These are phyloP conservation scores for Drosophila sp. DNA, from an alignment of 1,140 invertebrate genomes.

Conservation along the genomic window DNA sequence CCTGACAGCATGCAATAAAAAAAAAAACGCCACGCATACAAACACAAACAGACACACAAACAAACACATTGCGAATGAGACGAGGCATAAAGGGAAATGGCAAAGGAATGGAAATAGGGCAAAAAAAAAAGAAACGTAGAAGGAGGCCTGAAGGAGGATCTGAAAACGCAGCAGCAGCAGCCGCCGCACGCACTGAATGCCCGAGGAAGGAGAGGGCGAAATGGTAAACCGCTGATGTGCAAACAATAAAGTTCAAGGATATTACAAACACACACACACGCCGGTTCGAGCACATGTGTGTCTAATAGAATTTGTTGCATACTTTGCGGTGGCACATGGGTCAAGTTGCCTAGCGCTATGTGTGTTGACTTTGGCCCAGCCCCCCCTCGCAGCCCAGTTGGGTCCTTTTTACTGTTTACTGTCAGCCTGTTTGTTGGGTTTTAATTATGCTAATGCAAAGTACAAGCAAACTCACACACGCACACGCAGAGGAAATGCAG, in stretches of 20 bases:
- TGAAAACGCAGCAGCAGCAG: slow-evolving; percentile 38
- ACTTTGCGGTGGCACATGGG: slow-evolving; percentile 63
- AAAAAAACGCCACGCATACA: slow-evolving; percentile 52
- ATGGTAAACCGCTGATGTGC: slow-evolving; percentile 73
- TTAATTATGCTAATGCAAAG: slow-evolving; percentile 81
- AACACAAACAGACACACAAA: slow-evolving; percentile 25
- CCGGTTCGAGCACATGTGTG: slow-evolving; percentile 21
- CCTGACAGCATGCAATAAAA: slow-evolving; percentile 75
- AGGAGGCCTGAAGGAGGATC: slow-evolving; percentile 46
- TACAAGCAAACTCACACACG: slow-evolving; percentile 40
- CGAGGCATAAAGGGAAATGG: slow-evolving; percentile 35
- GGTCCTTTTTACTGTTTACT: slow-evolving; percentile 46
- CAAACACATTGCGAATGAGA: neutral
- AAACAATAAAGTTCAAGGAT: slow-evolving; percentile 83
- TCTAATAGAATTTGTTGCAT: slow-evolving; percentile 67
- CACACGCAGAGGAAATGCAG: slow-evolving; percentile 13
- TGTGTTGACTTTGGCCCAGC: slow-evolving; percentile 55
- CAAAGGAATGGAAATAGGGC: slow-evolving; percentile 35
- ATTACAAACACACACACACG: slow-evolving; percentile 48
- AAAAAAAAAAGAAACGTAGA: neutral
- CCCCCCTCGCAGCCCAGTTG: slow-evolving; percentile 30
- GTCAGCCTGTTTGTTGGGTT: slow-evolving; percentile 56
- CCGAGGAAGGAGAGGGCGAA: slow-evolving; percentile 25
- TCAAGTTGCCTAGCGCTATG: slow-evolving; percentile 49
- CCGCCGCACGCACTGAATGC: slow-evolving; percentile 38